Evolutionary conservation across 2,888 invertebrate genomes (phyloP).

Genomic region (Epiblema foenella): DNA sequence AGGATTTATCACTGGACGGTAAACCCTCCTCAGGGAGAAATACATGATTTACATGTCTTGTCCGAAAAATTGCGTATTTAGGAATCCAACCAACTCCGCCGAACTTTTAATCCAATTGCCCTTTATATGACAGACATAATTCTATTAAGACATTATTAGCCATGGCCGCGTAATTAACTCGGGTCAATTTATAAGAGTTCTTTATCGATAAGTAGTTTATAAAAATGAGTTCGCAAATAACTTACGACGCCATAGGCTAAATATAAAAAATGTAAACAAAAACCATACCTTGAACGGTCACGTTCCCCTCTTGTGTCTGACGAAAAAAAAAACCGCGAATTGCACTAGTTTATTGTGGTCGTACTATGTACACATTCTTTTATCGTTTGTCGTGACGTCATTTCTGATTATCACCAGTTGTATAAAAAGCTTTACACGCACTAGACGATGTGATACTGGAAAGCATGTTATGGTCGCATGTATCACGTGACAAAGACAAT

Average conservation of each 20-base stretch:
- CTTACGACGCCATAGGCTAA: neutral
- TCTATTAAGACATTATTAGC: constrained; percentile 57
- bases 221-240: neutral
- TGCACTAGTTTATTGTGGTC: constrained; percentile 59
- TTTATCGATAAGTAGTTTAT: constrained; percentile 16
- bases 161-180: constrained; percentile 37
- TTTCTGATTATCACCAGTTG: constrained; percentile 69
- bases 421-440: constrained; percentile 78
- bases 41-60: constrained; percentile 1
- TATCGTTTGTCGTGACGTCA: constrained; percentile 70
- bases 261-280: constrained; percentile 31
- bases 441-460: constrained; percentile 49
- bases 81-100: constrained; percentile 69
- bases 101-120: constrained; percentile 75
- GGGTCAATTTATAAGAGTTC: constrained; percentile 38
- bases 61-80: constrained; percentile 54
- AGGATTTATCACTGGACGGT: neutral
- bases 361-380: constrained; percentile 60
- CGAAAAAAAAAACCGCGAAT: constrained; percentile 45
- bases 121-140: constrained; percentile 62
- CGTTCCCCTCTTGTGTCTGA: neutral
- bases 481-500: constrained; percentile 1
- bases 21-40: too few relatives aligned
- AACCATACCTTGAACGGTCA: neutral
- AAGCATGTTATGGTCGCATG: neutral